A percentile compares a stretch with the other conserved stretches of the same genome.
Conservation (phyloP, 2,113 vertebrate species). For the Corythornis madagascariensis region DNA sequence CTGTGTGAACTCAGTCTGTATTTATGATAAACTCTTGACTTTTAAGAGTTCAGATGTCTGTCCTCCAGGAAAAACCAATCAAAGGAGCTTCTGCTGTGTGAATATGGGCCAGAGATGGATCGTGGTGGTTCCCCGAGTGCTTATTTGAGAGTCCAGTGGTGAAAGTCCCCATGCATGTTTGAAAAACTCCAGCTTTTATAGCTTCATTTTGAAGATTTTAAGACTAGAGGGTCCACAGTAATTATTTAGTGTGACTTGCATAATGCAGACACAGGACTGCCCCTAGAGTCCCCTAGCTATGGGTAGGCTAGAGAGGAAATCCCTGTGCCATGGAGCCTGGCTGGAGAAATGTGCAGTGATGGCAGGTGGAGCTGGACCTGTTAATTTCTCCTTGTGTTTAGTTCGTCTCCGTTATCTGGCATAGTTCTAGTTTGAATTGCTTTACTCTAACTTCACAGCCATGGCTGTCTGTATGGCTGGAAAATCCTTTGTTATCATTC, state of each 20-base stretch:
- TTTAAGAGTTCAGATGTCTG: neutral
- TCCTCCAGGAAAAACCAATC: neutral
- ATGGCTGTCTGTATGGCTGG: neutral
- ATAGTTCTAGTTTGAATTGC: neutral
- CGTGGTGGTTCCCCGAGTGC: neutral
- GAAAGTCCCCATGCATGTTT: neutral
- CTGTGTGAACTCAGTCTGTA: neutral
- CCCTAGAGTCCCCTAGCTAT: neutral
- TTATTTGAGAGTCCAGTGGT: neutral
- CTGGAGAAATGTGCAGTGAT: neutral
- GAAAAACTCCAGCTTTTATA: neutral
- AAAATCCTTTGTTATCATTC: neutral
- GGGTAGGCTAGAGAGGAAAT: neutral
- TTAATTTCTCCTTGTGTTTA: constrained; percentile 1
- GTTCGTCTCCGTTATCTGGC: neutral
- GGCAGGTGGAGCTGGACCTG: neutral
- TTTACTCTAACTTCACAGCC: neutral
- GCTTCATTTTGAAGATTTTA: neutral
- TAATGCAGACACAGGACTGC: neutral
- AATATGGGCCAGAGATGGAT: neutral
- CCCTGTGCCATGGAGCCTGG: neutral
- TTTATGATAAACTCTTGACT: neutral
- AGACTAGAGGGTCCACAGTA: neutral
- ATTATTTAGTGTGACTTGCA: neutral
- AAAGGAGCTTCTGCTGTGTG: neutral